Evolutionary conservation across 2,113 vertebrate species (phyloP).

Genomic region (Otocyon megalotis): DNA sequence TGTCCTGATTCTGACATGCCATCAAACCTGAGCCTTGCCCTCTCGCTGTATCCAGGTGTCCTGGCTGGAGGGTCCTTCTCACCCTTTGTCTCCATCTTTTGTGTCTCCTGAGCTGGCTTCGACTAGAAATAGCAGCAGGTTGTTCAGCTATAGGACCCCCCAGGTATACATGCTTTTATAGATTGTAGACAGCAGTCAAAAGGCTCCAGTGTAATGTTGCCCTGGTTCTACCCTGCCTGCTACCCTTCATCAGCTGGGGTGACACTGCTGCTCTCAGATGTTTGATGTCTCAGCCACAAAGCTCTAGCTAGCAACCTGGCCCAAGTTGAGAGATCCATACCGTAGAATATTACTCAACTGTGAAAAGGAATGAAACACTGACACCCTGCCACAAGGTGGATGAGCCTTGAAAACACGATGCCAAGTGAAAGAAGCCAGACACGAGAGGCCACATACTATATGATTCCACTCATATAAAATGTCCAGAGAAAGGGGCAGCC

Average conservation of each 20-base stretch:
- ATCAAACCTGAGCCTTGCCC: rapidly evolving
- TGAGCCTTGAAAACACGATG: rapidly evolving
- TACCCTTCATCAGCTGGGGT: neutral
- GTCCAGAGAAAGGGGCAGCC: neutral
- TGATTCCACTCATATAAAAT: neutral
- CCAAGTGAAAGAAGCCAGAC: neutral
- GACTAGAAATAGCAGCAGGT: neutral
- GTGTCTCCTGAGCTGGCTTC: neutral
- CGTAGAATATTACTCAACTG: neutral
- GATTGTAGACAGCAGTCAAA: neutral
- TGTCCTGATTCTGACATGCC: neutral
- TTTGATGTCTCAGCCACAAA: neutral
- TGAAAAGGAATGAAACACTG: neutral
- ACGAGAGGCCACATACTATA: neutral
- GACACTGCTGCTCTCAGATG: rapidly evolving
- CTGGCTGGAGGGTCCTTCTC: neutral
- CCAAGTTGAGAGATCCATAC: too few relatives aligned
- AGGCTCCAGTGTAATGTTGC: neutral
- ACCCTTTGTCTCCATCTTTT: neutral
- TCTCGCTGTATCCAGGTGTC: rapidly evolving
- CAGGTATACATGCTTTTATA: neutral
- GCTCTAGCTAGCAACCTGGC: neutral
- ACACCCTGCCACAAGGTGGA: rapidly evolving
- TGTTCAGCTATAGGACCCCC: neutral
- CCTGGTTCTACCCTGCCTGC: neutral